A percentile compares a stretch with the other conserved stretches of the same genome.
Evolutionary conservation across 2,888 invertebrate genomes (phyloP).

Genomic region (Rhagonycha fulva): DNA sequence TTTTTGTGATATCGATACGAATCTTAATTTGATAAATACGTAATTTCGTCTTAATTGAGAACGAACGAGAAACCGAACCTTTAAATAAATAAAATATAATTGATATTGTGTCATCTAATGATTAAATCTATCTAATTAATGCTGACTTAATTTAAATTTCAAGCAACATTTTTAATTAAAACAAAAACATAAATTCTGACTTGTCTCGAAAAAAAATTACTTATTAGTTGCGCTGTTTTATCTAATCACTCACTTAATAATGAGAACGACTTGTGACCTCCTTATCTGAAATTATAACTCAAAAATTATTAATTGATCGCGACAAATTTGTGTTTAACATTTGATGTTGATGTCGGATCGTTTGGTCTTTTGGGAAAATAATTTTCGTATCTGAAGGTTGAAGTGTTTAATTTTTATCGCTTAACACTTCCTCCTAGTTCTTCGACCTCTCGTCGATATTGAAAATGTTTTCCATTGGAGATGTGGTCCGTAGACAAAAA

Average conservation of each 20-base stretch:
- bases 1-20: background rate
- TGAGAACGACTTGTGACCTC: slow-evolving; percentile 20
- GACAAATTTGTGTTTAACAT: slow-evolving; percentile 29
- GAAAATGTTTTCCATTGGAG: background rate
- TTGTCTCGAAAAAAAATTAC: background rate
- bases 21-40: background rate
- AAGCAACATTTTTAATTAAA: background rate
- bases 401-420: background rate
- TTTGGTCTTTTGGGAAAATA: background rate
- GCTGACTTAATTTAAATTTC: background rate
- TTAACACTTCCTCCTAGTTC: background rate
- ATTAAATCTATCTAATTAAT: slow-evolving; percentile 3
- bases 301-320: slow-evolving; percentile 32
- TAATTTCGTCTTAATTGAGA: background rate
- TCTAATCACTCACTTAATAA: background rate
- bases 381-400: background rate
- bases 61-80: background rate
- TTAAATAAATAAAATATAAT: background rate
- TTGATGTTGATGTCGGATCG: background rate
- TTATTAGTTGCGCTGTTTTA: background rate
- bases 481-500: slow-evolving; percentile 12
- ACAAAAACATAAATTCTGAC: background rate
- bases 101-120: slow-evolving; percentile 2
- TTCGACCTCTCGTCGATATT: background rate
- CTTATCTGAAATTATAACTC: slow-evolving; percentile 22